These are phyloP conservation scores for Pristionchus mayeri DNA, from an alignment of 2,888 invertebrate genomes.

Conservation along the genomic window DNA sequence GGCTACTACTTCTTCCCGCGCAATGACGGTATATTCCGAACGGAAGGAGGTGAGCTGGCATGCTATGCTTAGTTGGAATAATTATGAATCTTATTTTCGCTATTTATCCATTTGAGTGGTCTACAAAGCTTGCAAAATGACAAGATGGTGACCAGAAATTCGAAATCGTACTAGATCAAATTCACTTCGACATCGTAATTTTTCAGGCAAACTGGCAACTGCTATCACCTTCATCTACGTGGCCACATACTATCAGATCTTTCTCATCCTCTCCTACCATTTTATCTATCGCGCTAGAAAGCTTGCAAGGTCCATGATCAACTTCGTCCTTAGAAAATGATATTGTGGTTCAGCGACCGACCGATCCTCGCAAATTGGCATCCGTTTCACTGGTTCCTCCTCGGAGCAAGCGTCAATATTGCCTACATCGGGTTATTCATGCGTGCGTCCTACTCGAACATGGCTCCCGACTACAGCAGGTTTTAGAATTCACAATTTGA, in stretches of 20 bases:
- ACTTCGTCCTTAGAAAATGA: background rate
- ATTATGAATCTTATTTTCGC: no score
- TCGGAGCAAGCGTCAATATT: background rate
- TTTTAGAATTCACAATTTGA: no score
- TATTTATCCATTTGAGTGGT: no score
- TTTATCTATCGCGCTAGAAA: background rate
- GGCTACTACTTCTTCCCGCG: background rate
- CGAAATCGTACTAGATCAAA: no score
- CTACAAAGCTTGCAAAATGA: no score
- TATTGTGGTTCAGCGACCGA: background rate
- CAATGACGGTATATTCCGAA: background rate
- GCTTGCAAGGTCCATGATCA: background rate
- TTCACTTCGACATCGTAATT: no score
- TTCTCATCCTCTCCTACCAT: slow-evolving; percentile 16
- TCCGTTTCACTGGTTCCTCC: background rate
- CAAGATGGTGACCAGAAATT: no score
- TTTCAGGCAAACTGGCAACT: background rate
- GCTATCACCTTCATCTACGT: background rate
- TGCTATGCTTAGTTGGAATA: no score
- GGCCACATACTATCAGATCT: background rate
- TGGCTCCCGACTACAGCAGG: slow-evolving; percentile 11
- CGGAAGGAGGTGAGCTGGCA: background rate
- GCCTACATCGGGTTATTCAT: background rate
- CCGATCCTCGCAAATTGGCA: background rate
- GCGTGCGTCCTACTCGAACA: background rate